Conservation (phyloP, 2,888 invertebrate species). For the Parnassius smintheus region DNA sequence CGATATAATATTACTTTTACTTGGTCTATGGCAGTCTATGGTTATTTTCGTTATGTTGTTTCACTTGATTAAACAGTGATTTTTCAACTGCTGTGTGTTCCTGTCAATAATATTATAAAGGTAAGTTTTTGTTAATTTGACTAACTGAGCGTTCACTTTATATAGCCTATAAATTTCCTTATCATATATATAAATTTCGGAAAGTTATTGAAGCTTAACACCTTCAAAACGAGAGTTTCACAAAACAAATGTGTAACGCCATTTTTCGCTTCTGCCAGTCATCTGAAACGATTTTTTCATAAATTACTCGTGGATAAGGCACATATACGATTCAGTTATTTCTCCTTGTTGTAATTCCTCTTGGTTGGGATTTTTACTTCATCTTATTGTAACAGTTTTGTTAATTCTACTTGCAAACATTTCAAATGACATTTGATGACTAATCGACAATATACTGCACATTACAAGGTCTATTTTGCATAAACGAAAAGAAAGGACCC, state of each 20-base stretch:
- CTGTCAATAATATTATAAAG: conserved; percentile 74
- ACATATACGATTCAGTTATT: neutral
- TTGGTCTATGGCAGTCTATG: neutral
- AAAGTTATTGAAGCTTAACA: neutral
- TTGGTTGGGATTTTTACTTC: no score
- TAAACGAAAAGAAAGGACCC: conserved; percentile 42
- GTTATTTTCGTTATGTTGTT: conserved; percentile 39
- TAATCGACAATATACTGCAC: conserved; percentile 42
- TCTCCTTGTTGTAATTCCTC: neutral
- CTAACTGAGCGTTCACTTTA: conserved; percentile 8
- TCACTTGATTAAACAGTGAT: conserved; percentile 54
- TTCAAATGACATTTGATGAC: conserved; percentile 55
- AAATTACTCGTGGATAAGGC: conserved; percentile 35
- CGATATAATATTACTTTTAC: no score
- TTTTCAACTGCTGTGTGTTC: conserved; percentile 67
- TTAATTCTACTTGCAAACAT: conserved; percentile 29
- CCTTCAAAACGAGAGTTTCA: conserved; percentile 1
- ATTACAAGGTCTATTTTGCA: conserved; percentile 47
- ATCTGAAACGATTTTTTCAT: conserved; percentile 56
- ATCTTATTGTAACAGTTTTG: no score
- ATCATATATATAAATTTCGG: neutral
- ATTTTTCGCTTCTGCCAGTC: conserved; percentile 71
- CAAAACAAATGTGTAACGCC: conserved; percentile 66
- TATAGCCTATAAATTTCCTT: neutral
- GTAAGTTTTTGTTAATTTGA: conserved; percentile 44